These are phyloP conservation scores for Sebastes diaconus DNA, from an alignment of 2,797 vertebrate genomes.

Conservation along the genomic window DNA sequence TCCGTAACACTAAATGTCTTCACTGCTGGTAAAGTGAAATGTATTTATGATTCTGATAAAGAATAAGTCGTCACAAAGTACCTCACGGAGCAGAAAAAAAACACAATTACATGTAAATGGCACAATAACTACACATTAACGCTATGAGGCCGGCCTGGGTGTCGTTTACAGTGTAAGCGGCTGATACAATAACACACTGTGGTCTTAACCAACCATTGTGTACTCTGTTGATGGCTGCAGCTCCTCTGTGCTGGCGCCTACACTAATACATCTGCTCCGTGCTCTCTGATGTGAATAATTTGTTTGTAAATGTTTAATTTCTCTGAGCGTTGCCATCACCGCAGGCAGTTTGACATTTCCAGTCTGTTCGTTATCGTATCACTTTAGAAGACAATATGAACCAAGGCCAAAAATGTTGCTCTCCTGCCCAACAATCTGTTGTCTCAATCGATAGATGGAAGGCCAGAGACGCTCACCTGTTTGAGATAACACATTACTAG, in stretches of 20 bases:
- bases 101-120: conserved; percentile 2
- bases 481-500: background rate
- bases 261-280: conserved; percentile 22
- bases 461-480: background rate
- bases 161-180: background rate
- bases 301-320: conserved; percentile 54
- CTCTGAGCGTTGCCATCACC: conserved; percentile 23
- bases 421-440: conserved; percentile 1
- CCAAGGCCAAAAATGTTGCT: conserved; percentile 17
- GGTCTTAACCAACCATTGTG: conserved; percentile 11
- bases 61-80: background rate
- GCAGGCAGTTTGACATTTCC: conserved; percentile 37
- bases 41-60: background rate
- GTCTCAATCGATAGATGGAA: conserved; percentile 6
- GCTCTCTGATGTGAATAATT: conserved; percentile 45
- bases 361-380: conserved; percentile 42
- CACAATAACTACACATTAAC: background rate
- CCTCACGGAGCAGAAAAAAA: background rate
- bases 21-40: conserved; percentile 27
- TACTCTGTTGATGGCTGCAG: conserved; percentile 17
- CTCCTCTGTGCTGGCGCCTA: background rate
- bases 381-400: conserved; percentile 40
- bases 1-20: conserved; percentile 13
- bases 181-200: conserved; percentile 4
- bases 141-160: background rate